Conservation (phyloP, 2,113 vertebrate genomes). For the Sceloporus tristichus region DNA sequence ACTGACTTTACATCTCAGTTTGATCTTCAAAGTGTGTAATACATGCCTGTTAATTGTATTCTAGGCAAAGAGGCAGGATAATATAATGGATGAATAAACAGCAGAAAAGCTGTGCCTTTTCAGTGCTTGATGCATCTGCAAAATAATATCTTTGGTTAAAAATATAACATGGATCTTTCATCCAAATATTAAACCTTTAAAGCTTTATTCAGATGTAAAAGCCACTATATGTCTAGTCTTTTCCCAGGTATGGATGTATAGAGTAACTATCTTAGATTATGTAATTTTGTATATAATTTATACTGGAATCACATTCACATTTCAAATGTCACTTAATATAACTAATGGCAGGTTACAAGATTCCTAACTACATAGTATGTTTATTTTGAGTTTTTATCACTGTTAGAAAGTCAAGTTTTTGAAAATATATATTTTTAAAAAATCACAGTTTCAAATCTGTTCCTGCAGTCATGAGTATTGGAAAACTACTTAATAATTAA, state of each 20-base stretch:
- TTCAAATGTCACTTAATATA: neutral
- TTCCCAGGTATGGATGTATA: neutral
- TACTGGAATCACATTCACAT: neutral
- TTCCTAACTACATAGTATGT: neutral
- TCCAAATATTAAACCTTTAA: neutral
- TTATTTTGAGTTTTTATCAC: neutral
- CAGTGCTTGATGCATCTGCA: neutral
- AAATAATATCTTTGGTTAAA: neutral
- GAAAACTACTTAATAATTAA: neutral
- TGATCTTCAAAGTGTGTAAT: conserved; percentile 11
- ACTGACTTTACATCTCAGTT: conserved; percentile 8
- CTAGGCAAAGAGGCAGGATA: conserved; percentile 4
- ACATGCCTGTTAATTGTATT: neutral
- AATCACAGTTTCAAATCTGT: neutral
- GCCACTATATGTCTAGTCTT: neutral
- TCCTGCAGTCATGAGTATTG: neutral
- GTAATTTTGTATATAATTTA: neutral
- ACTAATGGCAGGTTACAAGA: neutral
- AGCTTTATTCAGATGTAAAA: neutral
- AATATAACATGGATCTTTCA: neutral
- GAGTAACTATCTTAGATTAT: neutral
- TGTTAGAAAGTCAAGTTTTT: neutral
- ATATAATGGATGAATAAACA: neutral
- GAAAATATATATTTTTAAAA: neutral
- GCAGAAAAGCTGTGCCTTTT: neutral